phyloP scores from a whole-genome alignment of 2,888 invertebrate genomes.

The Magallana nippona region DNA sequence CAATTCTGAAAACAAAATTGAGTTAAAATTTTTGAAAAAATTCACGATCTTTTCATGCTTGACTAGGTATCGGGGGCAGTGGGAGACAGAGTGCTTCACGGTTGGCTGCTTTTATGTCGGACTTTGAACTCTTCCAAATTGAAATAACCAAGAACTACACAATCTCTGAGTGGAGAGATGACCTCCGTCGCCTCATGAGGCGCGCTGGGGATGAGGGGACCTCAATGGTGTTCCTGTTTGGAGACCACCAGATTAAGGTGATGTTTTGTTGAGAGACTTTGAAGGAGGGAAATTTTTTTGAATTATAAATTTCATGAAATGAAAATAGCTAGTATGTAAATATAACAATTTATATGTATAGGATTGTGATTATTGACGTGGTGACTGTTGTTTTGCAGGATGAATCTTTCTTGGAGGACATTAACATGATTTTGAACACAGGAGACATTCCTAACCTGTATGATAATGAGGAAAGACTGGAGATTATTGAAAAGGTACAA shows the following conservation, averaged over 20 bases:
- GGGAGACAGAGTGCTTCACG: constrained; percentile 78
- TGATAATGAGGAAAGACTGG: constrained; percentile 78
- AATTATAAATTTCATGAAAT: no score
- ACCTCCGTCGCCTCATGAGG: constrained; percentile 76
- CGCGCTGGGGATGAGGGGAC: constrained; percentile 77
- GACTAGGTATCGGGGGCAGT: constrained; percentile 78
- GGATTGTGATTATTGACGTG: no score
- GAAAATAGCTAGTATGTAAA: no score
- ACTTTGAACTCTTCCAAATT: constrained; percentile 79
- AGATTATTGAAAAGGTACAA: constrained; percentile 79
- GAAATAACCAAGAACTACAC: constrained; percentile 79
- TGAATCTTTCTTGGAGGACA: constrained; percentile 78
- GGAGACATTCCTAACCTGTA: constrained; percentile 79
- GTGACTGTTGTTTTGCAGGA: constrained; percentile 64
- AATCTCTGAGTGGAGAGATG: constrained; percentile 77
- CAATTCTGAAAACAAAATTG: no score
- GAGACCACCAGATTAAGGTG: constrained; percentile 80
- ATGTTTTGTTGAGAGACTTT: no score
- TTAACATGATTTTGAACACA: constrained; percentile 79
- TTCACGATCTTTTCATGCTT: no score
- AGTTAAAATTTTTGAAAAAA: no score
- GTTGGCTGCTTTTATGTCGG: constrained; percentile 78
- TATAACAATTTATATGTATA: no score
- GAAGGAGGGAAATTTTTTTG: no score
- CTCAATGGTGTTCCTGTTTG: constrained; percentile 78